Evolutionary conservation across 2,888 invertebrate genomes (phyloP).

Genomic region (Polydrusus cervinus): DNA sequence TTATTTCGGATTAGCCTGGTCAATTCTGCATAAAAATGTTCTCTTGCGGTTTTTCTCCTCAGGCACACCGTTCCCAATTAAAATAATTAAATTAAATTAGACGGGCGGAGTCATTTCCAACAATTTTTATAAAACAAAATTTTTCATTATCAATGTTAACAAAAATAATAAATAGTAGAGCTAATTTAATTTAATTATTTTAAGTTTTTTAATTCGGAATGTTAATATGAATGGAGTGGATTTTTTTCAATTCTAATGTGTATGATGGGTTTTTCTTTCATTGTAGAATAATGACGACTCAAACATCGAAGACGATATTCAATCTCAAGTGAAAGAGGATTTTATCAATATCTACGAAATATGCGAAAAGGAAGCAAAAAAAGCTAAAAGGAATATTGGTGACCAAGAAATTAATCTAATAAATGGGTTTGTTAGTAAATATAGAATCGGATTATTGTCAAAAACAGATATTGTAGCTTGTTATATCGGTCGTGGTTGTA

Average conservation of each 20-base stretch:
- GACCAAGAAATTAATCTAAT: constrained; percentile 55
- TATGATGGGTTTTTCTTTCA: neutral
- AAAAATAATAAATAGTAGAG: too few relatives aligned
- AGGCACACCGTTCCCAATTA: too few relatives aligned
- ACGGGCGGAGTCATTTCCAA: too few relatives aligned
- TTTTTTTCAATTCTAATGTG: neutral
- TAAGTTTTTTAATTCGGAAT: too few relatives aligned
- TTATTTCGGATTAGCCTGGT: too few relatives aligned
- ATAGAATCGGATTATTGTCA: constrained; percentile 56
- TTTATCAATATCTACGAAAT: constrained; percentile 53
- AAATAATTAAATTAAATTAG: too few relatives aligned
- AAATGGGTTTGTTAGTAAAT: constrained; percentile 57
- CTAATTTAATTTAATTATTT: too few relatives aligned
- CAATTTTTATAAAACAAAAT: too few relatives aligned
- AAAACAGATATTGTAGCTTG: constrained; percentile 56
- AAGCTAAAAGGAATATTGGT: constrained; percentile 52
- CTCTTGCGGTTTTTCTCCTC: too few relatives aligned
- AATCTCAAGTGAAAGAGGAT: constrained; percentile 55
- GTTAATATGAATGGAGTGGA: too few relatives aligned
- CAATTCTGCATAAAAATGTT: too few relatives aligned
- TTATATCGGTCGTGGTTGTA: constrained; percentile 57
- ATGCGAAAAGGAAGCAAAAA: constrained; percentile 54
- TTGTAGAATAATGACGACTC: constrained; percentile 28
- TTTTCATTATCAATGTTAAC: too few relatives aligned
- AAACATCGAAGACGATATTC: constrained; percentile 42